Percentiles rank a stretch among this genome's conserved stretches.
phyloP scores from a whole-genome alignment of 2,888 invertebrate genomes.

The Mythimna impura region DNA sequence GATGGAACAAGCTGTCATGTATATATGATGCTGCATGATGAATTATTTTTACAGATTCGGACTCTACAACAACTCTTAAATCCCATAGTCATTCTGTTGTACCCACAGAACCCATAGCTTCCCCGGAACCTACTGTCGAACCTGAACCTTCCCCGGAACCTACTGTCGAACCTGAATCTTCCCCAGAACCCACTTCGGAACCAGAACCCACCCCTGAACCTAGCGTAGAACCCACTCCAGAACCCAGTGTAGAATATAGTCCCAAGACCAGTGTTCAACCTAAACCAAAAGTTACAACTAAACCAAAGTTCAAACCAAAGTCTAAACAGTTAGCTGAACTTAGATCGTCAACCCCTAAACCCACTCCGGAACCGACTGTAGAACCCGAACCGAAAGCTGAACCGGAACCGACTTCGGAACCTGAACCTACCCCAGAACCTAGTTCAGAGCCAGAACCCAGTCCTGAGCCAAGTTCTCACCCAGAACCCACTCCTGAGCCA shows the following conservation, averaged over 20 bases:
- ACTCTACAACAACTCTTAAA: slow-evolving; percentile 80
- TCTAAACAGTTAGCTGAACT: slow-evolving; percentile 77
- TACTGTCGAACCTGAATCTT: slow-evolving; percentile 12
- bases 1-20: slow-evolving; percentile 68
- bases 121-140: slow-evolving; percentile 18
- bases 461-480: slow-evolving; percentile 60
- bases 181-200: slow-evolving; percentile 18
- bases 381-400: slow-evolving; percentile 65
- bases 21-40: slow-evolving; percentile 84
- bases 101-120: slow-evolving; percentile 66
- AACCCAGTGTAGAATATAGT: slow-evolving; percentile 48
- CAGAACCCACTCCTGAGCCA: slow-evolving; percentile 66
- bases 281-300: slow-evolving; percentile 73
- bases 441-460: slow-evolving; percentile 58
- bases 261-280: slow-evolving; percentile 74
- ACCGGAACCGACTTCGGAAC: slow-evolving; percentile 56
- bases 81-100: slow-evolving; percentile 66
- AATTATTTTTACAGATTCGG: slow-evolving; percentile 88
- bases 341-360: slow-evolving; percentile 62
- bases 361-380: slow-evolving; percentile 55
- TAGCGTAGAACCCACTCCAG: slow-evolving; percentile 12
- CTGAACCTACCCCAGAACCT: slow-evolving; percentile 66
- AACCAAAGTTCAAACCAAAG: slow-evolving; percentile 76
- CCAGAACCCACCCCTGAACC: slow-evolving; percentile 64
- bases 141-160: slow-evolving; percentile 28